Percentiles rank a stretch among this genome's conserved stretches.
Conservation (phyloP, 2,797 vertebrate species). For the Coranthus polyacanthus region DNA sequence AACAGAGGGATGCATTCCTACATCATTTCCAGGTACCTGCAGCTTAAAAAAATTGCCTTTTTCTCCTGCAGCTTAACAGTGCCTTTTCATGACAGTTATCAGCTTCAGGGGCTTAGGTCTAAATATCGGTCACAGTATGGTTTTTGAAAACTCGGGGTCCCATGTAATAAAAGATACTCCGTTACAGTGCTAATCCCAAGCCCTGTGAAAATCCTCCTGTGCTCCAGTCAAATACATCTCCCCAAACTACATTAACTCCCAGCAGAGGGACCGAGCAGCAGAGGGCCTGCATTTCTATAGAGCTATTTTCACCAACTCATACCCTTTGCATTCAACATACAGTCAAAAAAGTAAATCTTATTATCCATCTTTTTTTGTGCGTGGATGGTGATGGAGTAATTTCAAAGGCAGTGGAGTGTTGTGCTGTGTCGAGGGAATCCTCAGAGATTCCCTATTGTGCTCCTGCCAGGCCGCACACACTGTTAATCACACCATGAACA, state of each 20-base stretch:
- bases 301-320: slow-evolving; percentile 74
- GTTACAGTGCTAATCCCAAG: slow-evolving; percentile 86
- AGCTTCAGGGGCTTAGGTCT: slow-evolving; percentile 86
- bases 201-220: slow-evolving; percentile 82
- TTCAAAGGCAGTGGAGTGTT: slow-evolving; percentile 79
- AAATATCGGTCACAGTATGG: slow-evolving; percentile 88
- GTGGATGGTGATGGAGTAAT: slow-evolving; percentile 79
- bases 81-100: slow-evolving; percentile 86
- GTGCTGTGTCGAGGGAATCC: slow-evolving; percentile 74
- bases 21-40: slow-evolving; percentile 75
- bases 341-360: slow-evolving; percentile 75
- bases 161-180: slow-evolving; percentile 84
- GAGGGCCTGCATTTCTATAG: slow-evolving; percentile 76
- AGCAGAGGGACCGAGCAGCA: slow-evolving; percentile 73
- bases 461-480: slow-evolving; percentile 74
- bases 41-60: slow-evolving; percentile 76
- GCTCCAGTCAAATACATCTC: slow-evolving; percentile 80
- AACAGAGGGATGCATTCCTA: slow-evolving; percentile 67
- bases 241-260: slow-evolving; percentile 84
- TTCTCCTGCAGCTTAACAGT: slow-evolving; percentile 79
- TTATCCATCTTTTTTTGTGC: slow-evolving; percentile 76
- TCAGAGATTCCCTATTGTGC: slow-evolving; percentile 77
- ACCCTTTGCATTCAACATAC: slow-evolving; percentile 77
- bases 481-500: slow-evolving; percentile 82
- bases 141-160: slow-evolving; percentile 83